Percentiles rank a stretch among this genome's conserved stretches.
These are phyloP conservation scores for Adineta ricciae DNA, from an alignment of 2,888 invertebrate species.

Conservation along the genomic window DNA sequence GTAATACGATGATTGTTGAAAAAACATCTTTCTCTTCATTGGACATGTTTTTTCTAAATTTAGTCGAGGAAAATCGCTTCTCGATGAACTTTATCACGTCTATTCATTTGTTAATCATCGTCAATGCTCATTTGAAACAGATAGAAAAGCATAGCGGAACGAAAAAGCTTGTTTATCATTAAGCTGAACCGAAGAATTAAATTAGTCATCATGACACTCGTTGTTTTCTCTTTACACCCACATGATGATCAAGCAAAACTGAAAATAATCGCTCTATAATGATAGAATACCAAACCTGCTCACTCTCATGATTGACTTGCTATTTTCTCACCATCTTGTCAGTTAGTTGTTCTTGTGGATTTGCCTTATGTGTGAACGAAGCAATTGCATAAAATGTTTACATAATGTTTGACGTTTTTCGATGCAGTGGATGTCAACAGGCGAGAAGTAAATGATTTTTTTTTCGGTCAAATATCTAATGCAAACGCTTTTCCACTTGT, in stretches of 20 bases:
- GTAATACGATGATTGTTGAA: neutral
- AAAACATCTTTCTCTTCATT: neutral
- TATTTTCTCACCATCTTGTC: neutral
- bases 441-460: neutral
- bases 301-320: neutral
- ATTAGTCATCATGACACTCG: too few species aligned
- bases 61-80: neutral
- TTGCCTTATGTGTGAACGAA: neutral
- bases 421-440: neutral
- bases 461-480: neutral
- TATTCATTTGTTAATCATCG: too few species aligned
- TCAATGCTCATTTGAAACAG: too few species aligned
- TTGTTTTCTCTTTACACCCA: too few species aligned
- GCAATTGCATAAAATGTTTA: neutral
- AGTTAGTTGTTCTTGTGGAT: neutral
- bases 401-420: neutral
- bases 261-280: neutral
- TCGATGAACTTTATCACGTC: neutral
- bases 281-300: neutral
- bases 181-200: too few species aligned
- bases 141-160: too few species aligned
- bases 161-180: too few species aligned
- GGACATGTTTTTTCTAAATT: neutral
- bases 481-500: neutral
- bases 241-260: neutral